Conservation (phyloP, 2,797 vertebrate species). For the Xenentodon cancila region DNA sequence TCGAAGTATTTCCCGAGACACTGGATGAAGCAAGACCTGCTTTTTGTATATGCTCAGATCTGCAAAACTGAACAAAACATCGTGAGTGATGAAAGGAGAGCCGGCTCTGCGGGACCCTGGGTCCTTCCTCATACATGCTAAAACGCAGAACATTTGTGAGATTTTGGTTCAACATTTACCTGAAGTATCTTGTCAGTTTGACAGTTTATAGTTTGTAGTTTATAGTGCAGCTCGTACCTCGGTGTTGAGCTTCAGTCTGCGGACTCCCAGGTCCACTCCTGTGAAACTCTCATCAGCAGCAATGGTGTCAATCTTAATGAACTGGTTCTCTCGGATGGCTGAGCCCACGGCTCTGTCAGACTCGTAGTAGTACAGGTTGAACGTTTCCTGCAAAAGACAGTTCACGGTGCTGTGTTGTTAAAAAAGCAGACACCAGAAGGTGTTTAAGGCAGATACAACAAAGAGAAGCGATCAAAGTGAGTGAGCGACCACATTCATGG, state of each 20-base stretch:
- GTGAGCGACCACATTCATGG: too few relatives aligned
- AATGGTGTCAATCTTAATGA: constrained; percentile 95
- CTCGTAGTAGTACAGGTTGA: constrained; percentile 96
- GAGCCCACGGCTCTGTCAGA: constrained; percentile 89
- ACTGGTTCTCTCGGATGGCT: constrained; percentile 90
- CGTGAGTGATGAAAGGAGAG: neutral
- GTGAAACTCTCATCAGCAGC: constrained; percentile 98
- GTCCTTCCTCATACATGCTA: too few relatives aligned
- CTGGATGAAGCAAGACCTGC: constrained; percentile 2
- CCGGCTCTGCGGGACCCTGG: neutral
- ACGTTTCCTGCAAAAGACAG: constrained; percentile 84
- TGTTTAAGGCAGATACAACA: neutral
- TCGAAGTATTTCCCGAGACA: constrained; percentile 39
- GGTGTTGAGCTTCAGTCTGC: constrained; percentile 93
- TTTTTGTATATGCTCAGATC: constrained; percentile 26
- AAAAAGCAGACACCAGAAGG: too few relatives aligned
- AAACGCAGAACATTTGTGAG: neutral
- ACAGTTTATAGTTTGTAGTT: neutral
- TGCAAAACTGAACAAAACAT: neutral
- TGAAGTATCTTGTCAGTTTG: neutral
- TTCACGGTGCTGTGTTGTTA: too few relatives aligned
- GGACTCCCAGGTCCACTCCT: constrained; percentile 91
- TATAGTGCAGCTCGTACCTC: constrained; percentile 74
- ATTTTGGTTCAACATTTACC: constrained; percentile 1
- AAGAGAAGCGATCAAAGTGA: too few relatives aligned